phyloP scores from a whole-genome alignment of 2,888 invertebrate species.

The Tipula helvola region DNA sequence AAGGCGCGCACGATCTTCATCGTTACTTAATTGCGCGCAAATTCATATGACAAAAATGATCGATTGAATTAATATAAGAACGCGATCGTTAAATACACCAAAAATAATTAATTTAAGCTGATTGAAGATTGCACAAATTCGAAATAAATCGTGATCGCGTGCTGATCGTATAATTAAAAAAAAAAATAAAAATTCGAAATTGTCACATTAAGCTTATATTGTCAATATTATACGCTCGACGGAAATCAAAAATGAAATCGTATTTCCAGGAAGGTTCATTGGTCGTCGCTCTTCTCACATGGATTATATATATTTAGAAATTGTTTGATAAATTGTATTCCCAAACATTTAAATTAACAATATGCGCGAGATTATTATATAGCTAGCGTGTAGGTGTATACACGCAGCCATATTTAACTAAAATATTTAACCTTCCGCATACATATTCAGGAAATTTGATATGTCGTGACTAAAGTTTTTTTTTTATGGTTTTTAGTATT shows the following conservation, averaged over 20 bases:
- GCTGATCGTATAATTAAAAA: not conserved
- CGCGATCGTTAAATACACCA: not conserved
- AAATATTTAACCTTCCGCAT: not conserved
- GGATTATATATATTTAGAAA: not conserved
- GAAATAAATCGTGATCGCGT: not conserved
- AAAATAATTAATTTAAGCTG: not conserved
- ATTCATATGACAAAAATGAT: not conserved
- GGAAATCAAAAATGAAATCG: not conserved
- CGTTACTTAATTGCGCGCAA: not conserved
- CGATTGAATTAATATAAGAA: not conserved
- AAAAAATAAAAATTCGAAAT: not conserved
- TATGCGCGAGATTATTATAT: not conserved
- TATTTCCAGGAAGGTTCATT: not conserved
- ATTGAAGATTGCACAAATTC: not conserved
- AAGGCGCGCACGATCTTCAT: not conserved
- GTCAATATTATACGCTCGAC: not conserved
- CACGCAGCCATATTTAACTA: not conserved
- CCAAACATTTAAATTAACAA: too few relatives aligned
- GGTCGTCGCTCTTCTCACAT: not conserved
- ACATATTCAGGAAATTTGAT: not conserved
- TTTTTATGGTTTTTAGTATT: not conserved
- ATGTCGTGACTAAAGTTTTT: not conserved
- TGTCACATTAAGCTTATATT: not conserved
- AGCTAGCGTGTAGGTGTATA: not conserved
- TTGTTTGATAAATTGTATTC: too few relatives aligned